These are phyloP conservation scores for Calidris pugnax DNA, from an alignment of 2,113 vertebrate species.

Conservation along the genomic window DNA sequence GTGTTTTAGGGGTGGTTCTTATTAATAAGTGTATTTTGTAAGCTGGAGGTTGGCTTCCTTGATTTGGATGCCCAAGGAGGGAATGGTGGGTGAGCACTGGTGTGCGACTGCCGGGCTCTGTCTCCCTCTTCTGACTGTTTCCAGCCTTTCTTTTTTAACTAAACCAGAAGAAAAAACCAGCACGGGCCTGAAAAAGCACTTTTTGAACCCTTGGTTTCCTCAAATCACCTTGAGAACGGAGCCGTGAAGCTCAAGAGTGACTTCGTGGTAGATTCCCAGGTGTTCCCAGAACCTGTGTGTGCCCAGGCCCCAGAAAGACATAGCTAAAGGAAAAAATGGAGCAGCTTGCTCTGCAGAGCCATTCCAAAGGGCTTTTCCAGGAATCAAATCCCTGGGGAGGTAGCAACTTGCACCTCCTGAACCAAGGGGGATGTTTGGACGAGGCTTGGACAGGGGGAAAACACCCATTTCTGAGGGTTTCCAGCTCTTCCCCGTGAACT, in stretches of 20 bases:
- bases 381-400: neutral
- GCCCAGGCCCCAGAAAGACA: neutral
- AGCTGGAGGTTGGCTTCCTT: rapidly evolving
- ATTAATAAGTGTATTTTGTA: rapidly evolving
- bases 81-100: too few relatives aligned
- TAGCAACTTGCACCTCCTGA: neutral
- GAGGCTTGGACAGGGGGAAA: neutral
- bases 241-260: neutral
- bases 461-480: neutral
- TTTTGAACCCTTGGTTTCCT: rapidly evolving
- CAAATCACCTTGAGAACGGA: rapidly evolving
- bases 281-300: too few relatives aligned
- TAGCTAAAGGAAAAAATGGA: rapidly evolving
- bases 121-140: conserved; percentile 36
- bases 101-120: neutral
- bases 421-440: neutral
- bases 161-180: rapidly evolving
- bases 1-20: rapidly evolving
- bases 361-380: neutral
- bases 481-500: neutral
- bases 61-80: too few relatives aligned
- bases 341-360: neutral
- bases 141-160: neutral
- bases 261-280: neutral
- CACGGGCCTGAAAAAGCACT: neutral